phyloP scores from a whole-genome alignment of 2,888 invertebrate genomes.

The Crossocerus cetratus region DNA sequence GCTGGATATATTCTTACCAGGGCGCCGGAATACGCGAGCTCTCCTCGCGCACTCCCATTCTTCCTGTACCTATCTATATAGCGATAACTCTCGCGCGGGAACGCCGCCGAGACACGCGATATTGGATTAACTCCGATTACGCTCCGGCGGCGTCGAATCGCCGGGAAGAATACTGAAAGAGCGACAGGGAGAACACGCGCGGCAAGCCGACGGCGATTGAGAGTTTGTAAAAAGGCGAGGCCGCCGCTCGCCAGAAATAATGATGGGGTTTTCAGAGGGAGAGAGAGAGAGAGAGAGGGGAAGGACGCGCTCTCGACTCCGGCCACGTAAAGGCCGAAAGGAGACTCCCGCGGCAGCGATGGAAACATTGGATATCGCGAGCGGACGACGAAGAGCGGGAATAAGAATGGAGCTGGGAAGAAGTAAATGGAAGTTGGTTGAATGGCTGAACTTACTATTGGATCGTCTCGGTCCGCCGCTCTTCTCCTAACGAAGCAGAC shows the following conservation, averaged over 20 bases:
- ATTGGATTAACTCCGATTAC: not conserved
- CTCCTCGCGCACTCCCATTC: too few relatives aligned
- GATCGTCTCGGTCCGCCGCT: not conserved
- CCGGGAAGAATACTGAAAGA: not conserved
- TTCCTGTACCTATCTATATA: too few relatives aligned
- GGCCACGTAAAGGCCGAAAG: not conserved
- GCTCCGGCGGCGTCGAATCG: not conserved
- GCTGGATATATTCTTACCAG: too few relatives aligned
- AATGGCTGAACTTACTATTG: not conserved
- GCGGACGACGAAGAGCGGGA: not conserved
- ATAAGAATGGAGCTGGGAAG: not conserved
- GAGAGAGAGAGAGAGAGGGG: not conserved
- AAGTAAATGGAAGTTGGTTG: not conserved
- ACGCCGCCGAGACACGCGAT: too few relatives aligned
- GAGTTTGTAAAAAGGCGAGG: not conserved
- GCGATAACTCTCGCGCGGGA: too few relatives aligned
- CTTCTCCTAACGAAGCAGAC: not conserved
- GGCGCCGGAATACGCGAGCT: too few relatives aligned
- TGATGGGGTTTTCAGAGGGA: constrained; percentile 22
- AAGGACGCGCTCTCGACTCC: not conserved
- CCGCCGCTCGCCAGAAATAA: constrained; percentile 45
- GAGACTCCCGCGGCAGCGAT: not conserved
- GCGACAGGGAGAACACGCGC: not conserved
- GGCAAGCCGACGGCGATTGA: not conserved
- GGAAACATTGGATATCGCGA: not conserved